These are phyloP conservation scores for Trichechus manatus DNA, from an alignment of 2,113 vertebrate species.

Conservation along the genomic window DNA sequence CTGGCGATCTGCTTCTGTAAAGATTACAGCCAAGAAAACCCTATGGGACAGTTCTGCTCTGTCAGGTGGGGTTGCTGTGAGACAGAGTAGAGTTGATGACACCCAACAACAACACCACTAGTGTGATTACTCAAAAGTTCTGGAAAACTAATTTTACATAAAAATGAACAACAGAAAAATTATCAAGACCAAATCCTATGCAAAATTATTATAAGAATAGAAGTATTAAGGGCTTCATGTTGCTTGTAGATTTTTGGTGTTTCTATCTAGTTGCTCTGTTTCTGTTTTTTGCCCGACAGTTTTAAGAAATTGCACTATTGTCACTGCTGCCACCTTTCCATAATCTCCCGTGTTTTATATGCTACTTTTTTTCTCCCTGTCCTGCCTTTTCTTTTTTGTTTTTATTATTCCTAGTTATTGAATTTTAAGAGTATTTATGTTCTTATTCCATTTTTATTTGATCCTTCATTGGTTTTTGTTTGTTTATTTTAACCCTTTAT, in stretches of 20 bases:
- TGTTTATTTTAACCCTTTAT: neutral
- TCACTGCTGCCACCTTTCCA: neutral
- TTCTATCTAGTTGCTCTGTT: neutral
- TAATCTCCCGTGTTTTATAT: neutral
- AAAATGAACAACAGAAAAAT: neutral
- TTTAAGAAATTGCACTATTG: neutral
- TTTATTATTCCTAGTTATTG: neutral
- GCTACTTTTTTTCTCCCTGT: neutral
- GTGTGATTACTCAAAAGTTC: neutral
- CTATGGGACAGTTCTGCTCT: too few species aligned
- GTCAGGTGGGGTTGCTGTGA: too few species aligned
- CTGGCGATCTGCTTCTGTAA: too few species aligned
- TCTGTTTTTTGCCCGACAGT: neutral
- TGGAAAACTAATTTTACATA: neutral
- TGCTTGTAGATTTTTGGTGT: neutral
- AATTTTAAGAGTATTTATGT: neutral
- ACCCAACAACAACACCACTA: neutral
- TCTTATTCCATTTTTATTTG: neutral
- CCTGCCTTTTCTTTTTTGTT: neutral
- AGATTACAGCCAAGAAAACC: too few species aligned
- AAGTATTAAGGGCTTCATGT: neutral
- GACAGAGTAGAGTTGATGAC: too few species aligned
- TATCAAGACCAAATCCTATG: neutral
- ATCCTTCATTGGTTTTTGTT: neutral
- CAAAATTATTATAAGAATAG: neutral